Base-by-base conservation (phyloP, 2,888 invertebrate genomes). In the Brachypalpus laphriformis region DNA sequence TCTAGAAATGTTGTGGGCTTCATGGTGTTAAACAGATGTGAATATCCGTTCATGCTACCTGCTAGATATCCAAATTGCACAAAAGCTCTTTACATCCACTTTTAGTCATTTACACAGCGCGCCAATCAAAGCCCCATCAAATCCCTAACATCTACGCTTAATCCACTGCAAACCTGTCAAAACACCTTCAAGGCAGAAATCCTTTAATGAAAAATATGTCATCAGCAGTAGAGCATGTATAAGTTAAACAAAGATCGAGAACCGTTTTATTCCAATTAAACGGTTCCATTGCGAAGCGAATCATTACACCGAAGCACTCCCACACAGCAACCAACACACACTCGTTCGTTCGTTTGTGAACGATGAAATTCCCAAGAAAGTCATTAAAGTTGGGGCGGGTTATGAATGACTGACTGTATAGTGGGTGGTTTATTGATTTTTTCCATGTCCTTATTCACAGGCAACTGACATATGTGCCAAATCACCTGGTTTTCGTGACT, bases 381-480 rank as follows among this genome's bases (percentile, higher is more conserved):
- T 76, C 76, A 76, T 76, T 76, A 59, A 66, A 68, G 57, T 42
- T 51, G 49, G 47, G 59, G 51, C 49, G 66, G 66, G 49, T 66
- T 66, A 66, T 75, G 75, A 75, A 75, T 40, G 71, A 37, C 51
- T 66, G 31, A 20, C 31, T 22, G 14, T 45, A 25, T 25, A 8
- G 54, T 74, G 63, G 63, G 56, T 45, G 59, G 40, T 37, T 68
- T 68, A 68, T 68, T 59, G 76, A 76, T 76, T 76, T 59, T 49
- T 37, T 25, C 11, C 45, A 3, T 40, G 20, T 40, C 54, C 22
- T 37, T 16, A 9, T 16, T 54, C 51, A 5, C 54, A 34, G 20
- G 42, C 56, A 42, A 31, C 20, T 45, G 68, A 75, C 34, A 56
- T 65, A 56, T 68, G 63, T 65, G 56, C 65, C 65, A 57, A 75